Conservation (phyloP, 2,888 invertebrate genomes). For the Gymnocheta viridis region DNA sequence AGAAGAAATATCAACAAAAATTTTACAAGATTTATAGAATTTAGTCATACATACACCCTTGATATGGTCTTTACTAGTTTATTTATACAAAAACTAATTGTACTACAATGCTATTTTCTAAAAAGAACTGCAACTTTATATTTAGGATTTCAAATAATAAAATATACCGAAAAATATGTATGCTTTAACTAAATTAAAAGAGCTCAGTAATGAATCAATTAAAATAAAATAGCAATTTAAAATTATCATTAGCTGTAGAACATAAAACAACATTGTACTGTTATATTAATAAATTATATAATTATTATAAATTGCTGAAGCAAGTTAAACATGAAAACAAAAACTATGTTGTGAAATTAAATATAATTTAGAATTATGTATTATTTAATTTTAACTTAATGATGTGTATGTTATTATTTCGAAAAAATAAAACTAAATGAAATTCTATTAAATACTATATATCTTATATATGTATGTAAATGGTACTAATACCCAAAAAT, state of each 20-base stretch:
- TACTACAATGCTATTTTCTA: constrained; percentile 18
- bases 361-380: constrained; percentile 59
- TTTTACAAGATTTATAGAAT: too few species aligned
- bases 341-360: constrained; percentile 64
- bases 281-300: constrained; percentile 27
- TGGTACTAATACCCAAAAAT: constrained; percentile 60
- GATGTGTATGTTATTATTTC: constrained; percentile 39
- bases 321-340: constrained; percentile 51
- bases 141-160: constrained; percentile 22
- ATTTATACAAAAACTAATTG: neutral
- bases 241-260: constrained; percentile 33
- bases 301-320: constrained; percentile 33
- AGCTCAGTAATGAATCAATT: constrained; percentile 6
- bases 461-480: constrained; percentile 22
- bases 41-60: too few species aligned
- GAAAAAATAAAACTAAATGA: constrained; percentile 14
- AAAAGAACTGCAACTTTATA: constrained; percentile 16
- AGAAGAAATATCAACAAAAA: too few species aligned
- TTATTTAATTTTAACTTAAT: constrained; percentile 40
- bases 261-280: constrained; percentile 46
- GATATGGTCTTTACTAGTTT: neutral
- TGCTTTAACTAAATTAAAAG: constrained; percentile 39
- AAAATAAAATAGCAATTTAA: constrained; percentile 18
- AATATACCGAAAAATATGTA: neutral
- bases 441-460: constrained; percentile 27